Conservation (phyloP, 1,140 invertebrate genomes). For the Rhynchophorus ferrugineus region DNA sequence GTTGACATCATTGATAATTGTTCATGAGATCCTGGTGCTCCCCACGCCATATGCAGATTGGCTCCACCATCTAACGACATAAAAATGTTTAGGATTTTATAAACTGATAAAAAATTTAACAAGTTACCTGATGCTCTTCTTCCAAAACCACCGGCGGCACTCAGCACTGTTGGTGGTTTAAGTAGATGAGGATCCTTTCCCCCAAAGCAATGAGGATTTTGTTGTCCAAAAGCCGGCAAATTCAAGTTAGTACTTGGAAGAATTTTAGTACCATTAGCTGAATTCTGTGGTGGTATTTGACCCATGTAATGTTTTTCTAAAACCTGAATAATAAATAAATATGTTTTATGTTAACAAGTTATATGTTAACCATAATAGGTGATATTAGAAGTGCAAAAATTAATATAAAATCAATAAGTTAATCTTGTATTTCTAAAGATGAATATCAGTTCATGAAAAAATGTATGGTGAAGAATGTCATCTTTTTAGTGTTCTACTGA, state of each 20-base stretch:
- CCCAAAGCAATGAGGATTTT: conserved; percentile 75
- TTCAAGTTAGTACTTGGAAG: conserved; percentile 62
- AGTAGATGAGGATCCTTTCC: conserved; percentile 90
- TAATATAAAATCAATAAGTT: no score
- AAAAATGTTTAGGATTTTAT: neutral
- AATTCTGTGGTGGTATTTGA: conserved; percentile 23
- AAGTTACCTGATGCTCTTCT: conserved; percentile 67
- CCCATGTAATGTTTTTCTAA: conserved; percentile 45
- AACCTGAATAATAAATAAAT: conserved; percentile 33
- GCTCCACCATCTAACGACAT: conserved; percentile 74
- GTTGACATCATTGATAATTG: conserved; percentile 37
- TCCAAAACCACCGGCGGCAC: conserved; percentile 74
- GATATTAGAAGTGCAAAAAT: no score
- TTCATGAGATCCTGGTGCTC: conserved; percentile 36
- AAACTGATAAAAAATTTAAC: neutral
- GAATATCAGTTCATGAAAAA: no score
- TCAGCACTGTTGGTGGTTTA: conserved; percentile 84
- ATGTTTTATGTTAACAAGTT: no score
- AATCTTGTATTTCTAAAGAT: no score
- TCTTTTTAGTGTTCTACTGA: no score
- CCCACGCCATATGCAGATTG: conserved; percentile 73
- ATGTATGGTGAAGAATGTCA: no score
- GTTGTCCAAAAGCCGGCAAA: conserved; percentile 65
- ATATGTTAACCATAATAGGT: no score
- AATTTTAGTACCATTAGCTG: conserved; percentile 34